Evolutionary conservation across 1,140 invertebrate genomes (phyloP).

Genomic region (Lepidurus arcticus): DNA sequence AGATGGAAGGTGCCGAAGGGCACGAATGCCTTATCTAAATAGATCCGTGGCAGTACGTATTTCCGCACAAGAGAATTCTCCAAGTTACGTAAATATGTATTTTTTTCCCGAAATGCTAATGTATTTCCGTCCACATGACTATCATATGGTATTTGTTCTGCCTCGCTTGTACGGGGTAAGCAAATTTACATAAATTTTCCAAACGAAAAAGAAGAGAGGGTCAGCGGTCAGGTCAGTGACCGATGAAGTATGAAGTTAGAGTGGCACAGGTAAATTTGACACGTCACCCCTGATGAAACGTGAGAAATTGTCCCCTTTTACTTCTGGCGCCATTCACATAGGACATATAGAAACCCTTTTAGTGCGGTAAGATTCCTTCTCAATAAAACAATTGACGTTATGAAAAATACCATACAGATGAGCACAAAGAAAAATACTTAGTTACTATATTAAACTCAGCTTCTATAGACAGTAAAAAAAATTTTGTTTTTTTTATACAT

Average conservation of each 20-base stretch:
- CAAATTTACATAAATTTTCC: background rate
- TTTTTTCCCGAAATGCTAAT: background rate
- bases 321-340: background rate
- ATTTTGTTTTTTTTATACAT: background rate
- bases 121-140: background rate
- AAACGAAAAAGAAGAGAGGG: background rate
- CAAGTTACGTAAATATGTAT: no score
- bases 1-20: background rate
- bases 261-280: background rate
- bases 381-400: background rate
- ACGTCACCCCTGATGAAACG: background rate
- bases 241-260: background rate
- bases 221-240: slow-evolving; percentile 11
- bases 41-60: background rate
- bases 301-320: background rate
- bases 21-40: background rate
- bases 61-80: background rate
- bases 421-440: background rate
- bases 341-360: background rate
- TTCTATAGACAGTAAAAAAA: background rate
- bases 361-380: background rate
- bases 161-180: background rate
- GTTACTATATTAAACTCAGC: background rate
- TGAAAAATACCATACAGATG: background rate
- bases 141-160: background rate